Percentiles rank a stretch among this genome's conserved stretches.
Evolutionary conservation across 1,140 invertebrate genomes (phyloP).

Genomic region (Ladona fulva): DNA sequence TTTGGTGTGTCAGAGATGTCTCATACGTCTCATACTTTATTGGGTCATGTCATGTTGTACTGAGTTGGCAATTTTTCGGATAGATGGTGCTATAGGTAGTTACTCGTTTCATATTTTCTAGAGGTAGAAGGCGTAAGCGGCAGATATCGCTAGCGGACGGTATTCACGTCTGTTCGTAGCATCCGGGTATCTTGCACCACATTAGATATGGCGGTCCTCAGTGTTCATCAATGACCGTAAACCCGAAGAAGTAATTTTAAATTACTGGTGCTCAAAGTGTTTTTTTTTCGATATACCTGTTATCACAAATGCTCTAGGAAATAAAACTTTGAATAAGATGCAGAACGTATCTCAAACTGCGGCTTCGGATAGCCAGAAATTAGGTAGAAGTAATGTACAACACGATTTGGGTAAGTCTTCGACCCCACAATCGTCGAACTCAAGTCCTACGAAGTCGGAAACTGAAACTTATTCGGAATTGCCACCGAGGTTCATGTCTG

Average conservation of each 20-base stretch:
- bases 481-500: slow-evolving; percentile 67
- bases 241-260: neutral
- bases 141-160: slow-evolving; percentile 6
- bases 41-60: neutral
- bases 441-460: slow-evolving; percentile 63
- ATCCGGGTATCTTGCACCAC: slow-evolving; percentile 14
- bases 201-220: slow-evolving; percentile 15
- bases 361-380: slow-evolving; percentile 63
- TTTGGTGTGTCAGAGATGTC: too few species aligned
- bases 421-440: slow-evolving; percentile 51
- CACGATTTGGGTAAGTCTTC: slow-evolving; percentile 48
- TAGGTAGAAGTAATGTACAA: slow-evolving; percentile 53
- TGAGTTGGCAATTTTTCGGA: neutral
- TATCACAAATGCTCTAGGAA: neutral
- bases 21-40: neutral
- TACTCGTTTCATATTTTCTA: neutral
- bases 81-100: neutral
- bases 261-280: slow-evolving; percentile 12
- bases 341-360: slow-evolving; percentile 74
- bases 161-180: neutral
- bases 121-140: slow-evolving; percentile 6
- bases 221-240: slow-evolving; percentile 9
- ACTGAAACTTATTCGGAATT: slow-evolving; percentile 64
- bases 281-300: neutral
- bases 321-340: slow-evolving; percentile 47